These are phyloP conservation scores for Sepioteuthis lessoniana DNA, from an alignment of 2,888 invertebrate species.

Conservation along the genomic window DNA sequence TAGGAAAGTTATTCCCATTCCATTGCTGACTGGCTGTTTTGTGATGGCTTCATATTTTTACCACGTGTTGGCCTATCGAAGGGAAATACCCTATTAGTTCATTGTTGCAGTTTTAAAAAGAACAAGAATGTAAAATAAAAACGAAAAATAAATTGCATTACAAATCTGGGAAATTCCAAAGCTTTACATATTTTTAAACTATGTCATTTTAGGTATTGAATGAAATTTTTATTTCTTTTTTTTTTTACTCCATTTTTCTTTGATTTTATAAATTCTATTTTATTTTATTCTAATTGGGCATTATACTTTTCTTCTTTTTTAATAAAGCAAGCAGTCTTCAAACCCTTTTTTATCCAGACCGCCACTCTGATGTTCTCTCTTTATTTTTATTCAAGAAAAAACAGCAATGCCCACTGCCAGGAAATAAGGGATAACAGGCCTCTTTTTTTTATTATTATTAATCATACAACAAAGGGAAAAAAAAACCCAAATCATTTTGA, in stretches of 20 bases:
- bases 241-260: no score
- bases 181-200: background rate
- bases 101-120: background rate
- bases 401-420: background rate
- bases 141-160: background rate
- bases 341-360: background rate
- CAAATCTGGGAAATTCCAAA: background rate
- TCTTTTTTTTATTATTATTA: background rate
- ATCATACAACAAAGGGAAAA: background rate
- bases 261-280: no score
- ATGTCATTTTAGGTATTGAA: background rate
- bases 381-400: background rate
- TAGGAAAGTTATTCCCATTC: background rate
- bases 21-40: background rate
- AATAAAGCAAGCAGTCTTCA: background rate
- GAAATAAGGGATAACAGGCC: background rate
- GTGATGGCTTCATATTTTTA: conserved; percentile 33
- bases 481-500: no score
- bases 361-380: background rate
- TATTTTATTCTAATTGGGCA: no score
- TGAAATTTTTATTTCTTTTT: background rate
- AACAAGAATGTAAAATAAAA: background rate
- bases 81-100: conserved; percentile 23
- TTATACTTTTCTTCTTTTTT: no score
- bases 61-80: background rate